These are phyloP conservation scores for Anolis apletophallus DNA, from an alignment of 2,797 vertebrate species.

Conservation along the genomic window DNA sequence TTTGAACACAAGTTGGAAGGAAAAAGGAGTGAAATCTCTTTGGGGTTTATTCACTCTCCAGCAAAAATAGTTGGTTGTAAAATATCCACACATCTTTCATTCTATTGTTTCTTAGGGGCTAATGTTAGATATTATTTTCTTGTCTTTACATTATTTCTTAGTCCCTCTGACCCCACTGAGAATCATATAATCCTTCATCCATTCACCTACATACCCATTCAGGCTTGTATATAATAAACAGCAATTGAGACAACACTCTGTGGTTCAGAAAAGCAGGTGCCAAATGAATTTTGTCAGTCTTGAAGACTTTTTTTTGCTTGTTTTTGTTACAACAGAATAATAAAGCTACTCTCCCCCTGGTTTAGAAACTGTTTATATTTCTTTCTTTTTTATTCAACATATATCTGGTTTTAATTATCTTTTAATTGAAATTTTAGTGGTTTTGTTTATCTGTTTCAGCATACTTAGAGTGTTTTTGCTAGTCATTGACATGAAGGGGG, in stretches of 20 bases:
- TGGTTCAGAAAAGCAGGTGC: neutral
- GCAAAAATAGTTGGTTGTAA: neutral
- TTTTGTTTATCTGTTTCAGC: neutral
- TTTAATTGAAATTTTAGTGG: neutral
- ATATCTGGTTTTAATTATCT: neutral
- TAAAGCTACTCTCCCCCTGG: neutral
- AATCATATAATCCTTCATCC: neutral
- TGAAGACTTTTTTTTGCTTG: neutral
- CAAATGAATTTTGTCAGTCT: neutral
- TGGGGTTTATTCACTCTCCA: neutral
- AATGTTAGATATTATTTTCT: neutral
- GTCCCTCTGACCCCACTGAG: neutral
- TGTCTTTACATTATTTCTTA: neutral
- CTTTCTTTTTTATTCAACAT: neutral
- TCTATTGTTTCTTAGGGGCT: neutral
- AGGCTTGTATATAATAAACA: neutral
- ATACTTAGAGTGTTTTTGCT: neutral
- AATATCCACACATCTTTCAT: neutral
- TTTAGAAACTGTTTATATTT: neutral
- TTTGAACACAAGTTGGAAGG: neutral
- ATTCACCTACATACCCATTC: neutral
- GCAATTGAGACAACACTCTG: neutral
- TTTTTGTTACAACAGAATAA: neutral
- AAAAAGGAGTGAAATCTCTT: neutral
- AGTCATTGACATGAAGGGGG: neutral